Base-by-base conservation (phyloP, 2,888 invertebrate genomes). In the Anaspis maculata region DNA sequence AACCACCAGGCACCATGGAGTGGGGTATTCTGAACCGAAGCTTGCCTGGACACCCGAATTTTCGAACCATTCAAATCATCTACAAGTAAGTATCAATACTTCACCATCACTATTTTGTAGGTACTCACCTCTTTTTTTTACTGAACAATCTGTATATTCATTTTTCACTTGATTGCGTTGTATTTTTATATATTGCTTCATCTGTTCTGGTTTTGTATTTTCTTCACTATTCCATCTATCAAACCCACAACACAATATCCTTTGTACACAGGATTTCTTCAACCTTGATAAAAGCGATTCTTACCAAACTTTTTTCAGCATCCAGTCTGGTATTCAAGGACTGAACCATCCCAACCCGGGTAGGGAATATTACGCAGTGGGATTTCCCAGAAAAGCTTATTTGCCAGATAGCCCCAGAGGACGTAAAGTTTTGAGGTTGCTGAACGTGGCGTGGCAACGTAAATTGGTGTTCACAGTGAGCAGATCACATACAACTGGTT, bases 401-500 rank as follows among this genome's bases (percentile, higher is more conserved):
- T 69, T 94, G 45, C 92, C 92, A 0, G 88, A 91, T 61, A 84
- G 77, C 48, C 77, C 83, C 36, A 73, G 83, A 43, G 91, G 91
- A 0, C 73, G 84, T 15, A 79, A 79, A 60, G 79, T 91, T 42
- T 65, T 91, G 51, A 65, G 78, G 37, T 71, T 86, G 46, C 70
- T 92, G 34, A 79, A 83, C 50, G 72, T 77, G 41, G 90, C 89
- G 14, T 95, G 92, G 74, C 83, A 86, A 57, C 73, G 87, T 10
- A 77, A 87, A 38, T 64, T 83, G 45, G 76, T 89, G 48, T 95
- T 95, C 69, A 83, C 86, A 0, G 82, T 95, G 45, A 82, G 86
- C 33, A 76, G 84, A 25, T 92, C 91, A 1, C 79, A 80, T 37
- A 95, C 94, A 1, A 92, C 92, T 0, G 94, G 92, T 0, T 79